Base-by-base conservation (phyloP, 2,797 vertebrate genomes). In the Cetoscarus ocellatus region DNA sequence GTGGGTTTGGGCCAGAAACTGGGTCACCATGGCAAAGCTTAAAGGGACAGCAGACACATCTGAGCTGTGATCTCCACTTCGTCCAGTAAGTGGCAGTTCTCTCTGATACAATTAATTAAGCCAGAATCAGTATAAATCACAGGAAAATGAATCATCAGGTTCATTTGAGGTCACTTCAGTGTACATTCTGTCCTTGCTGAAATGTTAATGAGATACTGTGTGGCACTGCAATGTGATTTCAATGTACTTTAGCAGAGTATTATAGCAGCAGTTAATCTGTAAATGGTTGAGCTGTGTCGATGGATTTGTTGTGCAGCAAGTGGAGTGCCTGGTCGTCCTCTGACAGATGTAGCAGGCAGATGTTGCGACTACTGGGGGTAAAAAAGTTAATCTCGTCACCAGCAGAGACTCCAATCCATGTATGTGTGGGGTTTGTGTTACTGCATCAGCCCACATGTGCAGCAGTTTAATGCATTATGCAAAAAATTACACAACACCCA, bases 271-370 rank as follows among this genome's bases (percentile, higher is more conserved):
- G 79, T 90, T 93, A 92, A 93, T 92, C 91, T 93, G 84, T 81
- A 90, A 92, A 91, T 90, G 90, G 85, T 85, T 69, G 86, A 83
- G 83, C 85, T 79, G 79, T 83, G 63, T 76, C 45, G 14, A 55
- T 81, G 91, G 90, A 92, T 93, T 93, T 89, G 83, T 76, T 73
- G 75, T 66, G 74, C 60, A 57, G 82, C 17, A 38, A 80, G 76
- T 71, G 73, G 85, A 87, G 83, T 80, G 83, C 83, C 80, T 82
- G 80, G 77, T 80, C 42, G 36, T 80, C 73, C 81, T 51, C 50
- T 70, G 87, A 88, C 89, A 93, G 92, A 91, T 92, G 91, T 86
- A 89, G 80, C 1, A 36, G 85, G 73, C 93, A 94, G 93, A 93
- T 93, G 93, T 92, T 91, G 85, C 60, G 74, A 86, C 84, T 34